Base-by-base conservation (phyloP, 2,113 vertebrate genomes). In the Tetrax tetrax region DNA sequence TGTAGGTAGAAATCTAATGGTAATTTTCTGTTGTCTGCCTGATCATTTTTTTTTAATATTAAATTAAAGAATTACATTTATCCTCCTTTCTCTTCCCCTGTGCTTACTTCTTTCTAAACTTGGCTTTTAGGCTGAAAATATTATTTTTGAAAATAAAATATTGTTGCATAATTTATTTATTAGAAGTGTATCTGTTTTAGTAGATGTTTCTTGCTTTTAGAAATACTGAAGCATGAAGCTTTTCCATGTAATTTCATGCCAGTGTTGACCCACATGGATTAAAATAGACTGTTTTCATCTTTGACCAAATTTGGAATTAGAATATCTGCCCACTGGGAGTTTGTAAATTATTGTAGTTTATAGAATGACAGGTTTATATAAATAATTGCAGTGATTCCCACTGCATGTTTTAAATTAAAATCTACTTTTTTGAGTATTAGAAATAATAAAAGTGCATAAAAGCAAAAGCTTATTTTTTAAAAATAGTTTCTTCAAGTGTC, bases 301-400 rank as follows among this genome's bases (percentile, higher is more conserved):
- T 96, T 99, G 98, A 98, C 98, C 98, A 99, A 99, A 99, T 99
- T 98, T 98, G 98, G 98, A 98, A 98, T 98, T 98, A 98, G 93
- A 96, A 13, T 95, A 93, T 98, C 97, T 98, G 51, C 95, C 97
- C 97, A 96, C 96, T 97, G 96, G 97, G 98, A 97, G 97, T 98
- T 97, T 97, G 92, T 97, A 97, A 97, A 98, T 98, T 98, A 98
- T 96, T 98, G 75, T 97, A 97, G 93, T 97, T 98, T 98, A 90
- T 97, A 97, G 97, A 97, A 80, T 97, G 97, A 95, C 96, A 97
- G 92, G 87, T 98, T 98, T 98, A 96, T 97, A 96, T 98, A 97
- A 98, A 98, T 98, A 97, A 98, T 96, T 95, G 71, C 87, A 84
- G 20, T 93, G 74, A 96, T 97, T 98, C 89, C 93, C 95, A 97